Base-by-base conservation (phyloP, 1,140 invertebrate species). In the Tribolium madens region DNA sequence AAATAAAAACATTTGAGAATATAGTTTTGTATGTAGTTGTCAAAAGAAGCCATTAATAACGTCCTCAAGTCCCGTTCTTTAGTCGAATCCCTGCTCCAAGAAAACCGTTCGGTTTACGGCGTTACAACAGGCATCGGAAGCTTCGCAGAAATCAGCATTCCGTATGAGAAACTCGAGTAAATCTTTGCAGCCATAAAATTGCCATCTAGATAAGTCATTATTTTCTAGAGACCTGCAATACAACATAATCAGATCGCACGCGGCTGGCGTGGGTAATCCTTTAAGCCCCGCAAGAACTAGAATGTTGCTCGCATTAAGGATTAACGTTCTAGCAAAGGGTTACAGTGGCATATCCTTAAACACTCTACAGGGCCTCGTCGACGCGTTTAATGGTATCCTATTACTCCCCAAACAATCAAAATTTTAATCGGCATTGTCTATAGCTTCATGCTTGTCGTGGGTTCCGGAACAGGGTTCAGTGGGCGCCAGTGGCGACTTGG, bases 101-200 rank as follows among this genome's bases (percentile, higher is more conserved):
- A 90, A 80, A 90, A 92, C 75, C 82, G 81, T 91, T 90, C 91
- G 75, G 92, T 92, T 3, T 94, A 94, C 84, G 93, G 92, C 13
- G 91, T 94, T 33, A 94, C 92, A 3, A 94, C 93, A n/a, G 93
- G 93, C 31, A 93, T 94, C 84, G 93, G 93, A 69, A 93, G 92
- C 77, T 94, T 94, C 87, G 91, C 93, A 0, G 87, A 87, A 3
- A 90, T 88, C 0, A 85, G 88, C 4, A 92, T 94, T 69, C 82
- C 85, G 13, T 86, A 86, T 12, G 88, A 91, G 57, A 90, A 93
- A 80, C 84, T 94, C 0, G 86, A 88, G 91, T 92, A 42, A 42
- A 42, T 9, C 36, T 42, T 42, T 42, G 9, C 9, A 42, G n/a
- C 2, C 36, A 3, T 42, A 42, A 42, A 42, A 42, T 42, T 42